Evolutionary conservation across 2,888 invertebrate species (phyloP).

Genomic region (Epirrita christyi): DNA sequence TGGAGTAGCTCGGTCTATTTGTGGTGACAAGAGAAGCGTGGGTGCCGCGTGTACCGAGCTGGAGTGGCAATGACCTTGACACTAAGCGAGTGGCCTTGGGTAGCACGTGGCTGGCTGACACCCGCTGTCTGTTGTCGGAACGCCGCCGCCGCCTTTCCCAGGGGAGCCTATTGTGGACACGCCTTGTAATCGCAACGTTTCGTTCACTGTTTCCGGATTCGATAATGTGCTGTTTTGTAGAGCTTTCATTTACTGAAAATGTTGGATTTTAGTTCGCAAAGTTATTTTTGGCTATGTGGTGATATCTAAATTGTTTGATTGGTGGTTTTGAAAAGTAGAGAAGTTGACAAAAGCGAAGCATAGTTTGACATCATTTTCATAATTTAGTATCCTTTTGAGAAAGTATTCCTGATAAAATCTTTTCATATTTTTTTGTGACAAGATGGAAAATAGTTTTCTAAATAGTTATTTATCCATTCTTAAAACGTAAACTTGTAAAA

Average conservation of each 20-base stretch:
- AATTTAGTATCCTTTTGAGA: not conserved
- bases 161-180: slow-evolving; percentile 81
- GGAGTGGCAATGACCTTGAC: slow-evolving; percentile 85
- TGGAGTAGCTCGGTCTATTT: slow-evolving; percentile 81
- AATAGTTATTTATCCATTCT: too few relatives aligned
- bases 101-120: slow-evolving; percentile 84
- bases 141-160: slow-evolving; percentile 84
- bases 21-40: slow-evolving; percentile 83
- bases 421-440: too few relatives aligned
- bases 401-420: not conserved
- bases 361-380: slow-evolving; percentile 8
- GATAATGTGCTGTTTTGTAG: slow-evolving; percentile 15
- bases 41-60: slow-evolving; percentile 83
- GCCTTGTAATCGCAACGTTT: slow-evolving; percentile 56
- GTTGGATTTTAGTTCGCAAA: not conserved
- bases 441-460: too few relatives aligned
- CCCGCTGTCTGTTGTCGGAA: slow-evolving; percentile 84
- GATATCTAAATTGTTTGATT: not conserved
- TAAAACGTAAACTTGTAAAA: too few relatives aligned
- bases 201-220: slow-evolving; percentile 33
- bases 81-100: slow-evolving; percentile 85
- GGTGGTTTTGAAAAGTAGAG: not conserved
- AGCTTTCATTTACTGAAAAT: not conserved
- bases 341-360: not conserved
- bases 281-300: not conserved